These are phyloP conservation scores for Plemyria rubiginata DNA, from an alignment of 2,888 invertebrate genomes.

Conservation along the genomic window DNA sequence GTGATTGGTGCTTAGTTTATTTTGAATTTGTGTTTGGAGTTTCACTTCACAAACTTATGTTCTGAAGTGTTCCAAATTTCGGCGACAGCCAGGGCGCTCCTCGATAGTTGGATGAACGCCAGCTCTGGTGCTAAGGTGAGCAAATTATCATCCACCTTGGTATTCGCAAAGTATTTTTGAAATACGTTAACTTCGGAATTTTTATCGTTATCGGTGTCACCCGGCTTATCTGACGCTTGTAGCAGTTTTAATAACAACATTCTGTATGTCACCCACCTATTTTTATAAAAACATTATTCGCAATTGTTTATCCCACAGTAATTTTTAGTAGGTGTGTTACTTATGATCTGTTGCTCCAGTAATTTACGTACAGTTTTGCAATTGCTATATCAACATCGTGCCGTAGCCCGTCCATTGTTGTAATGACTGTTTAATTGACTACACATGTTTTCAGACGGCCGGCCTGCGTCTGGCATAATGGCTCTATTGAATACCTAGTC, in stretches of 20 bases:
- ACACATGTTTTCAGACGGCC: conserved; percentile 40
- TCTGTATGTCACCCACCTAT: conserved; percentile 13
- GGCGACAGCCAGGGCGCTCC: conserved; percentile 76
- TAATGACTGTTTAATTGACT: conserved; percentile 43
- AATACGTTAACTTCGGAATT: conserved; percentile 46
- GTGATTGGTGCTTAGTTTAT: conserved; percentile 70
- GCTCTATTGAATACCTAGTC: conserved; percentile 39
- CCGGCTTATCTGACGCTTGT: conserved; percentile 63
- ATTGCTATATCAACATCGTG: conserved; percentile 35
- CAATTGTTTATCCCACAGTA: conserved; percentile 10
- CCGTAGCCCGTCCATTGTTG: conserved; percentile 40
- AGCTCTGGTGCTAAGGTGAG: conserved; percentile 81
- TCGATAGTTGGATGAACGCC: conserved; percentile 82
- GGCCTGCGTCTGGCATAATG: conserved; percentile 39
- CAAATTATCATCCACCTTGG: conserved; percentile 54
- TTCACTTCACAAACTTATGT: conserved; percentile 49
- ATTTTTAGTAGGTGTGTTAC: conserved; percentile 7
- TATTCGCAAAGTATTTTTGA: conserved; percentile 50
- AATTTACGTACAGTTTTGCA: conserved; percentile 25
- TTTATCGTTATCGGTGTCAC: conserved; percentile 58
- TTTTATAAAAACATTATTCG: conserved; percentile 16
- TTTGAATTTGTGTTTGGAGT: conserved; percentile 55
- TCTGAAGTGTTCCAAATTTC: conserved; percentile 68
- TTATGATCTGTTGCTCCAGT: conserved; percentile 11
- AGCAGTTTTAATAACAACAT: conserved; percentile 50